phyloP scores from a whole-genome alignment of 1,140 invertebrate species.

The Metopolophium dirhodum region DNA sequence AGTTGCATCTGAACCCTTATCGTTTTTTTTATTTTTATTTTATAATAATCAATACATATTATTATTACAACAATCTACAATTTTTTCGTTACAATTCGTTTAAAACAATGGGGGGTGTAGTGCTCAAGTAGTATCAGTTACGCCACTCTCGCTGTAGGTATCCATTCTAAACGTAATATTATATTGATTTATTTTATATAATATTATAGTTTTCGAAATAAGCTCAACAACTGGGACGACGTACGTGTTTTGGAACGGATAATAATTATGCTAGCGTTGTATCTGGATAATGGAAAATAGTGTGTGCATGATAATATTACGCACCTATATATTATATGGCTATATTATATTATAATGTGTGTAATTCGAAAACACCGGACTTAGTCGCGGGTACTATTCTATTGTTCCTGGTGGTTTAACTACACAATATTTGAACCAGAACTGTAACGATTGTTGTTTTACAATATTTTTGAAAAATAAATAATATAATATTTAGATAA shows the following conservation, averaged over 20 bases:
- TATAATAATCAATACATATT: background rate
- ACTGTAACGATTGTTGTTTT: background rate
- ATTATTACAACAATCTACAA: background rate
- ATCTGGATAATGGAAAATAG: background rate
- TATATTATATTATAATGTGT: background rate
- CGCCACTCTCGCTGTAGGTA: background rate
- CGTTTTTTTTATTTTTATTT: background rate
- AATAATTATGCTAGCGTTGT: background rate
- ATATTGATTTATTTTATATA: slow-evolving; percentile 7
- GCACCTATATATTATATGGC: too few relatives aligned
- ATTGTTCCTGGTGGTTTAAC: background rate
- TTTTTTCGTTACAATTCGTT: background rate
- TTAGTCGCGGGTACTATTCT: background rate
- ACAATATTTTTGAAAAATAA: background rate
- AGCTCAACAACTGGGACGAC: background rate
- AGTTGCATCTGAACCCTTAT: background rate
- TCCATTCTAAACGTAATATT: background rate
- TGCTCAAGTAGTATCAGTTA: background rate
- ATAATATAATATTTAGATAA: background rate
- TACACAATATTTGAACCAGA: background rate
- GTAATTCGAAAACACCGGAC: background rate
- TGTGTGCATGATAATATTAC: background rate
- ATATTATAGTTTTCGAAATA: background rate
- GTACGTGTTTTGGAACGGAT: background rate
- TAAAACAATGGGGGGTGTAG: background rate